phyloP scores from a whole-genome alignment of 2,888 invertebrate genomes.

The Troides helena region DNA sequence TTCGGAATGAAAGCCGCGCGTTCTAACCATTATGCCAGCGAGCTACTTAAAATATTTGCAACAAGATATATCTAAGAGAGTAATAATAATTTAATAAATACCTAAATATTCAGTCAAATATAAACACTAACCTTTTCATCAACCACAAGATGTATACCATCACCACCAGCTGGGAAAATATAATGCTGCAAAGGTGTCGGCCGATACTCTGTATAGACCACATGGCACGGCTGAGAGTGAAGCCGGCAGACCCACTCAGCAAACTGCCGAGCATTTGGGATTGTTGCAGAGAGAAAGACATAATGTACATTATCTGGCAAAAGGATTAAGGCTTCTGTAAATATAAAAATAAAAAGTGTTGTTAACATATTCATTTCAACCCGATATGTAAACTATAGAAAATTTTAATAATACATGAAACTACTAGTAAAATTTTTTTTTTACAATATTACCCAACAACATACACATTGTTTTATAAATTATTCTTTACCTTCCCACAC shows the following conservation, averaged over 20 bases:
- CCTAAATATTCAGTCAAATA: background rate
- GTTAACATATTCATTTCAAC: too few species aligned
- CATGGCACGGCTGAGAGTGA: slow-evolving; percentile 98
- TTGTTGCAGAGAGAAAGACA: slow-evolving; percentile 99
- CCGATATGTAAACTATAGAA: too few species aligned
- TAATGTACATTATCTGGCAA: slow-evolving; percentile 98
- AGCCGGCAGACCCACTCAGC: slow-evolving; percentile 96
- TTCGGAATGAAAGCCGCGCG: too few species aligned
- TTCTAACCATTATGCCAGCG: too few species aligned
- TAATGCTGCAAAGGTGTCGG: slow-evolving; percentile 99
- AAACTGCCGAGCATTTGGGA: slow-evolving; percentile 98
- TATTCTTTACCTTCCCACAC: slow-evolving; percentile 92
- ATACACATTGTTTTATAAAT: background rate
- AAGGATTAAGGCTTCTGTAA: slow-evolving; percentile 94
- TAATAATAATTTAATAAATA: background rate
- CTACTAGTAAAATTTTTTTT: too few species aligned
- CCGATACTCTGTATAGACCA: slow-evolving; percentile 98
- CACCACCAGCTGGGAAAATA: slow-evolving; percentile 97
- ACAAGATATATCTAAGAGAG: background rate
- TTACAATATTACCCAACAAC: too few species aligned
- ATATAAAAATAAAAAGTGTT: background rate
- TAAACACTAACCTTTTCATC: slow-evolving; percentile 85
- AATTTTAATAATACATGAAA: too few species aligned
- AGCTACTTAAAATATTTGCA: background rate
- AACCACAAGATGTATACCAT: slow-evolving; percentile 97